phyloP scores from a whole-genome alignment of 2,888 invertebrate genomes.

The Bugulina stolonifera region DNA sequence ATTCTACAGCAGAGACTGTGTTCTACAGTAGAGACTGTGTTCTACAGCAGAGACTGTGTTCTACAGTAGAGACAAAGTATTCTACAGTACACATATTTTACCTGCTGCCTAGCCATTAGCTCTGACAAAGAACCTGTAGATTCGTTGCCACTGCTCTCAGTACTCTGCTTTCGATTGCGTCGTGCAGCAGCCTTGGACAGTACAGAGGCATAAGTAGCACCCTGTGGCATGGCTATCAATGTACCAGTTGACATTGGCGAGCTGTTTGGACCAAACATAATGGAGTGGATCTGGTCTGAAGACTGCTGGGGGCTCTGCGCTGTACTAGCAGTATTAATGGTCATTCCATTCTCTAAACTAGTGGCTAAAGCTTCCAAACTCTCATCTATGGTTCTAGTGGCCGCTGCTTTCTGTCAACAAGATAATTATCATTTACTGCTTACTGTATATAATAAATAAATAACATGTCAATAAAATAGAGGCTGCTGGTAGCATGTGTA shows the following conservation, averaged over 20 bases:
- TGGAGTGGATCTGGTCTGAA: background rate
- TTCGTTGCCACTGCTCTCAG: conserved; percentile 9
- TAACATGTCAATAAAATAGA: too few species aligned
- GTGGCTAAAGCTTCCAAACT: background rate
- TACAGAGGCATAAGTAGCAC: background rate
- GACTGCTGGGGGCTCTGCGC: background rate
- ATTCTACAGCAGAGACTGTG: too few species aligned
- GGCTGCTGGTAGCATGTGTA: too few species aligned
- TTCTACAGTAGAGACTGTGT: too few species aligned
- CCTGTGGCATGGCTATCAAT: background rate
- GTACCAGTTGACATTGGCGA: background rate
- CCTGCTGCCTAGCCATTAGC: conserved; percentile 19
- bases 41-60: too few species aligned
- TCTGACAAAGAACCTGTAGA: background rate
- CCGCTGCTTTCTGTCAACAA: background rate
- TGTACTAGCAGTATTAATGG: background rate
- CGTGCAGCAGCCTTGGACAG: background rate
- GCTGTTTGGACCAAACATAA: conserved; percentile 18
- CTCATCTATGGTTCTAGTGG: background rate
- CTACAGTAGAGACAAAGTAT: too few species aligned
- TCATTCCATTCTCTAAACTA: background rate
- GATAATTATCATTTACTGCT: too few species aligned
- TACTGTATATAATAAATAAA: too few species aligned
- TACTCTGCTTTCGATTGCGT: background rate
- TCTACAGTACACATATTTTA: too few species aligned